These are phyloP conservation scores for Drosophila lowei DNA, from an alignment of 1,140 invertebrate species.

Conservation along the genomic window DNA sequence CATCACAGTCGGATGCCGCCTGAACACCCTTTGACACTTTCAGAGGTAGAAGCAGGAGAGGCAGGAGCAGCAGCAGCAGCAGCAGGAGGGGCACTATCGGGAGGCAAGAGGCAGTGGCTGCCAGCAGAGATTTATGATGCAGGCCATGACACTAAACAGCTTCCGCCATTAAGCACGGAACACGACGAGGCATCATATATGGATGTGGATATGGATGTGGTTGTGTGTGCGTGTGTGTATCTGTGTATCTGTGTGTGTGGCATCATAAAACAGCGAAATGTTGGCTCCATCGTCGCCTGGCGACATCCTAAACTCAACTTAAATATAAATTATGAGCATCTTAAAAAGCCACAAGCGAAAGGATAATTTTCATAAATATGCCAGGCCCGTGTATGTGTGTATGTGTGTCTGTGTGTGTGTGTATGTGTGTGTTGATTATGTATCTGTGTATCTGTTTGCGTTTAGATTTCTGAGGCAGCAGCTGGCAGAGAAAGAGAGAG, in stretches of 20 bases:
- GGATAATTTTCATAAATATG: conserved; percentile 82
- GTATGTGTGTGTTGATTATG: conserved; percentile 2
- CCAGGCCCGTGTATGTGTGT: conserved; percentile 43
- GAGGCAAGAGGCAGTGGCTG: neutral
- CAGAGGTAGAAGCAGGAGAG: neutral
- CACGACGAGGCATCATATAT: conserved; percentile 51
- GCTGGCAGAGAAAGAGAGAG: neutral
- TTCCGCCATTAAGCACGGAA: conserved; percentile 77
- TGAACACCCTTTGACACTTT: conserved; percentile 63
- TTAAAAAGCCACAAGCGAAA: conserved; percentile 80
- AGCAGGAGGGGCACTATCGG: neutral
- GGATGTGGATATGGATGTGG: neutral
- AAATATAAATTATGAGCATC: conserved; percentile 82
- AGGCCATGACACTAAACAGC: conserved; percentile 76
- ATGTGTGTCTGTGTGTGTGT: conserved; percentile 16
- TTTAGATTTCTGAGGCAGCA: conserved; percentile 34
- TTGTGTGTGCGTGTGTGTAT: neutral
- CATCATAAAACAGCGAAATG: conserved; percentile 35
- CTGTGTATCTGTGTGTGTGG: conserved; percentile 14
- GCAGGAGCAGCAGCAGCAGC: neutral
- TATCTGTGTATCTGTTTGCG: conserved; percentile 15
- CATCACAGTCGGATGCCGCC: conserved; percentile 47
- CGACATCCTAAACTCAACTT: conserved; percentile 78
- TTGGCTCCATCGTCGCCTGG: conserved; percentile 42
- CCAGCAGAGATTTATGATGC: conserved; percentile 62